Evolutionary conservation across 2,888 invertebrate genomes (phyloP).

Genomic region (Neuroscelio doddi): DNA sequence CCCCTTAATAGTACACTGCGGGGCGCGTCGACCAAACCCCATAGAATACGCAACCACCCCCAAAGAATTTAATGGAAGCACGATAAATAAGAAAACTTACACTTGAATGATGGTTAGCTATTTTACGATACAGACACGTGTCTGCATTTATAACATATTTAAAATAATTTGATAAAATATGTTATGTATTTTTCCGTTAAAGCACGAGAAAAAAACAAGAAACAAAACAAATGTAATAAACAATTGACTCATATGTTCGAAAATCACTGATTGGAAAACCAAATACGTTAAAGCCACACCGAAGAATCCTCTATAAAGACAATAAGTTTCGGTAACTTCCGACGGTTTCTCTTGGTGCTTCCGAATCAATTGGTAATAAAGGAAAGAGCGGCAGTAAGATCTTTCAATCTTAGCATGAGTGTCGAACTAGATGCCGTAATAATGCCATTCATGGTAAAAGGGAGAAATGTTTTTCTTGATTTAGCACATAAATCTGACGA

Average conservation of each 20-base stretch:
- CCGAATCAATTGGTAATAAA: slow-evolving; percentile 42
- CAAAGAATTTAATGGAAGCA: slow-evolving; percentile 29
- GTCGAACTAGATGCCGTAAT: slow-evolving; percentile 48
- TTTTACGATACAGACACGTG: too few species aligned
- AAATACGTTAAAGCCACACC: slow-evolving; percentile 18
- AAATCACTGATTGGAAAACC: slow-evolving; percentile 35
- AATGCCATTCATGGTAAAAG: slow-evolving; percentile 40
- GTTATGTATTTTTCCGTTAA: too few species aligned
- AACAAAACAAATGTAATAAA: neutral
- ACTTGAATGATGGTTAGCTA: too few species aligned
- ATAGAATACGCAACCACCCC: slow-evolving; percentile 39
- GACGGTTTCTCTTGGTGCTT: slow-evolving; percentile 33
- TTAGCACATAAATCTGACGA: slow-evolving; percentile 69
- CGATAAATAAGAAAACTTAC: slow-evolving; percentile 31
- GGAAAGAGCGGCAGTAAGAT: slow-evolving; percentile 49
- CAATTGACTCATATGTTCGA: slow-evolving; percentile 23
- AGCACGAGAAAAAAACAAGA: neutral
- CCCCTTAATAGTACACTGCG: slow-evolving; percentile 61
- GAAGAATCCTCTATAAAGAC: slow-evolving; percentile 21
- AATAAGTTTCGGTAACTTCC: slow-evolving; percentile 47
- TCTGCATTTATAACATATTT: too few species aligned
- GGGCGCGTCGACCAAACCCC: slow-evolving; percentile 51
- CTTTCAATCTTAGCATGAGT: slow-evolving; percentile 45
- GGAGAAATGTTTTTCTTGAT: slow-evolving; percentile 70
- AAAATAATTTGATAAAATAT: too few species aligned